Conservation (phyloP, 2,888 invertebrate genomes). For the Drosophila mayaguana region DNA sequence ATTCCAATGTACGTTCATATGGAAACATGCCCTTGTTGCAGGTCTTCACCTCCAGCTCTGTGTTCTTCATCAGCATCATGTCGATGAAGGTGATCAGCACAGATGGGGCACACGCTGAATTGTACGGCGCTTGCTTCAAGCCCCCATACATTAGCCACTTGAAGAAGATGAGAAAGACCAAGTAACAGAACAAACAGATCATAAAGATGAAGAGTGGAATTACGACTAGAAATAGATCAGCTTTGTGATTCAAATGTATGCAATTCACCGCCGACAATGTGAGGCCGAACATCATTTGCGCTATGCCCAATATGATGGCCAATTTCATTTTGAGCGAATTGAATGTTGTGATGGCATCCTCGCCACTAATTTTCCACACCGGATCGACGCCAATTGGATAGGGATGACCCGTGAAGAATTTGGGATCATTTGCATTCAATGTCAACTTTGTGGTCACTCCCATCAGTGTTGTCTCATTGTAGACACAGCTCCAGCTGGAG, state of each 20-base stretch:
- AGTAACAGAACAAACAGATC: slow-evolving; percentile 93
- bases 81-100: slow-evolving; percentile 91
- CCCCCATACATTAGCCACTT: slow-evolving; percentile 93
- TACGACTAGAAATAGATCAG: slow-evolving; percentile 92
- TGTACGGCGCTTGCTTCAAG: slow-evolving; percentile 73
- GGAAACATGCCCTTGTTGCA: slow-evolving; percentile 89
- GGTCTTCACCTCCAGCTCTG: slow-evolving; percentile 62
- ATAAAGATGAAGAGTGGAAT: slow-evolving; percentile 95
- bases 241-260: slow-evolving; percentile 88
- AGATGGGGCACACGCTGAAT: slow-evolving; percentile 89
- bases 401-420: slow-evolving; percentile 85
- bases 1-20: slow-evolving; percentile 89
- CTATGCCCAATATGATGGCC: slow-evolving; percentile 96
- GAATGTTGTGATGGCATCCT: slow-evolving; percentile 95
- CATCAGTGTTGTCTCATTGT: slow-evolving; percentile 86
- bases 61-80: slow-evolving; percentile 89
- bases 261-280: slow-evolving; percentile 91
- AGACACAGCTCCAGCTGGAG: slow-evolving; percentile 91
- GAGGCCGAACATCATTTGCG: slow-evolving; percentile 97
- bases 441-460: slow-evolving; percentile 84
- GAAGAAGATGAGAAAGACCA: slow-evolving; percentile 94
- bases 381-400: slow-evolving; percentile 93
- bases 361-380: slow-evolving; percentile 90
- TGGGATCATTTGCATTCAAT: slow-evolving; percentile 87
- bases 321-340: slow-evolving; percentile 99